Percentiles rank a stretch among this genome's conserved stretches.
Conservation (phyloP, 2,888 invertebrate species). For the Epinotia nisella region DNA sequence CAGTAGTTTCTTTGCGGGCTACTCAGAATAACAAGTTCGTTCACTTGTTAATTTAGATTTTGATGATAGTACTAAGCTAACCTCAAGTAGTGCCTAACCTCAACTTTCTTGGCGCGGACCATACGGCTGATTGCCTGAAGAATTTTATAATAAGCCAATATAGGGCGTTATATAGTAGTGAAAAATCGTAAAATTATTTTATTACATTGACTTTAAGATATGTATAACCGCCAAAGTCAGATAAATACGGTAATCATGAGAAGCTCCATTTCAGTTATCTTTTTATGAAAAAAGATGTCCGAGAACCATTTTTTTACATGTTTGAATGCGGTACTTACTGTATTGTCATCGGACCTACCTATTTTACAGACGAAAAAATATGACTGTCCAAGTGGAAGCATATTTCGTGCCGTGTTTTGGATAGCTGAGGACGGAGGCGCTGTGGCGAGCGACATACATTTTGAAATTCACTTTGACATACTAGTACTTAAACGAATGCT, state of each 20-base stretch:
- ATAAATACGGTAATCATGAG: slow-evolving; percentile 3
- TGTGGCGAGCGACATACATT: neutral
- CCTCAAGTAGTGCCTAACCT: too few relatives aligned
- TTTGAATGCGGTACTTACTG: too few relatives aligned
- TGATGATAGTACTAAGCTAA: too few relatives aligned
- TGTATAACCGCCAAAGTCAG: slow-evolving; percentile 37
- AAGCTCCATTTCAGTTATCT: neutral
- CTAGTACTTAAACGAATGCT: too few relatives aligned
- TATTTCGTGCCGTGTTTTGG: neutral
- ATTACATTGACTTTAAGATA: slow-evolving; percentile 33
- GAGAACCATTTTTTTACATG: neutral
- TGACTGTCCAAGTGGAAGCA: too few relatives aligned
- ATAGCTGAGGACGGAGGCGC: neutral
- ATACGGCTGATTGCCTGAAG: neutral
- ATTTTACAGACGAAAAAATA: too few relatives aligned
- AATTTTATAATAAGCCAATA: slow-evolving; percentile 20
- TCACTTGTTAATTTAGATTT: neutral
- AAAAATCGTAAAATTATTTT: slow-evolving; percentile 28
- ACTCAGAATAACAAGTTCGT: neutral
- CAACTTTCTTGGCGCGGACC: neutral
- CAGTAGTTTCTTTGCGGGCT: neutral
- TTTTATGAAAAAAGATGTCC: neutral
- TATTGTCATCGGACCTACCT: too few relatives aligned
- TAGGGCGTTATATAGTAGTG: slow-evolving; percentile 12
- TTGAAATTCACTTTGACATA: too few relatives aligned